These are phyloP conservation scores for Microtus richardsoni DNA, from an alignment of 2,113 vertebrate genomes.

Conservation along the genomic window DNA sequence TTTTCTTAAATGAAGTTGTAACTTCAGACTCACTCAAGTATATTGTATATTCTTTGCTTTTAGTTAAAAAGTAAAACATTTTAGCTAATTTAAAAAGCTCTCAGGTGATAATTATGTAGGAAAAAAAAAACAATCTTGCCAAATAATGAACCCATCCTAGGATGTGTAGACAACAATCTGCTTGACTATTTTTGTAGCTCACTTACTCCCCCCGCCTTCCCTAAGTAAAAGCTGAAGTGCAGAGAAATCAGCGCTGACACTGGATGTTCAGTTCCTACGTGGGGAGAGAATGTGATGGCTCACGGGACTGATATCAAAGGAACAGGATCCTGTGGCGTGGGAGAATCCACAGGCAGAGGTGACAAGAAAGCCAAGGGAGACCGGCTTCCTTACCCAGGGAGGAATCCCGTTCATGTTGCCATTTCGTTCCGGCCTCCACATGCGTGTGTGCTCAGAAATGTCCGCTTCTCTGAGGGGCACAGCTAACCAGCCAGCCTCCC, in stretches of 20 bases:
- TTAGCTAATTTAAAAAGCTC: constrained; percentile 90
- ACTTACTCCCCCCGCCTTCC: constrained; percentile 85
- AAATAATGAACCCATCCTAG: constrained; percentile 90
- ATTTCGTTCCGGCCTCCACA: constrained; percentile 18
- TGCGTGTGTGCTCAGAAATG: constrained; percentile 28
- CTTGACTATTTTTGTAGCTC: constrained; percentile 88
- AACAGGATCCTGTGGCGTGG: constrained; percentile 48
- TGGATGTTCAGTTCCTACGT: constrained; percentile 82
- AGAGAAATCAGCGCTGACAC: constrained; percentile 77
- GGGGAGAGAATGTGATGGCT: constrained; percentile 83
- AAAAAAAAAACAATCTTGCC: constrained; percentile 89
- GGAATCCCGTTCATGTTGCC: constrained; percentile 71
- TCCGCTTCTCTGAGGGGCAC: constrained; percentile 69
- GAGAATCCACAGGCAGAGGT: constrained; percentile 66
- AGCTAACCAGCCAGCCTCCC: constrained; percentile 71
- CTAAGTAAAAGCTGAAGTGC: constrained; percentile 83
- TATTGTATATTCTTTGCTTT: constrained; percentile 90
- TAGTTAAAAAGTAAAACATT: constrained; percentile 86
- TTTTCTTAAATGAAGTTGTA: constrained; percentile 90
- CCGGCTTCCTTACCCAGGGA: constrained; percentile 57
- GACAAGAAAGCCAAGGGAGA: constrained; percentile 77
- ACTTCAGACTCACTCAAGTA: constrained; percentile 89
- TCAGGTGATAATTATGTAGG: constrained; percentile 91
- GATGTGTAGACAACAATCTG: constrained; percentile 88
- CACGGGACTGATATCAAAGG: constrained; percentile 78